phyloP scores from a whole-genome alignment of 2,797 vertebrate genomes.

The Pseudochirops cupreus region DNA sequence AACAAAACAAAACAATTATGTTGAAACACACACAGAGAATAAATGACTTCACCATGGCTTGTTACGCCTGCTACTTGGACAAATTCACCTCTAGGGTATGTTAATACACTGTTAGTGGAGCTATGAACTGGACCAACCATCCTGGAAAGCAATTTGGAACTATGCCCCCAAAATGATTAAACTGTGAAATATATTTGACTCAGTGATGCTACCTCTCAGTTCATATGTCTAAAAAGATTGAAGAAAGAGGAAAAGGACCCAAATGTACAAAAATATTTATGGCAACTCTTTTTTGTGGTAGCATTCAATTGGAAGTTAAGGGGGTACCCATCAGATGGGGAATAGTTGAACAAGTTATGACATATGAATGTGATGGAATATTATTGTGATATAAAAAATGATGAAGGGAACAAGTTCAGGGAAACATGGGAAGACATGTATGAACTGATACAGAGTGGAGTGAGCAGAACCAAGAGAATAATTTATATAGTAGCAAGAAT shows the following conservation, averaged over 20 bases:
- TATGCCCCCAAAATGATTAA: neutral
- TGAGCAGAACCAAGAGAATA: neutral
- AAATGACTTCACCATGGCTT: slow-evolving; percentile 6
- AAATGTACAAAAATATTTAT: neutral
- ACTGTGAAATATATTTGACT: neutral
- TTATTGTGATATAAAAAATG: neutral
- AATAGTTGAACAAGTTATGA: neutral
- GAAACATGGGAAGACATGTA: neutral
- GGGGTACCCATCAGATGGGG: neutral
- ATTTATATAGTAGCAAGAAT: neutral
- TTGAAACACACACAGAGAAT: neutral
- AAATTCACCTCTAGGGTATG: neutral
- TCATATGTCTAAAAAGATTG: neutral
- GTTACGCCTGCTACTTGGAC: neutral
- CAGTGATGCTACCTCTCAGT: neutral
- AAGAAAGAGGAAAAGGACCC: neutral
- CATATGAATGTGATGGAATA: neutral
- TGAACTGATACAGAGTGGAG: neutral
- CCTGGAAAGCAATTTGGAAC: neutral
- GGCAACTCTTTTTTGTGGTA: neutral
- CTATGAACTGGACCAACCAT: neutral
- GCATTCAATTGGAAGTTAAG: neutral
- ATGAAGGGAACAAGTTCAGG: neutral
- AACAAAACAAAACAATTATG: neutral
- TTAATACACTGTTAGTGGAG: neutral